Evolutionary conservation across 1,140 invertebrate genomes (phyloP).

Genomic region (Batillaria attramentaria): DNA sequence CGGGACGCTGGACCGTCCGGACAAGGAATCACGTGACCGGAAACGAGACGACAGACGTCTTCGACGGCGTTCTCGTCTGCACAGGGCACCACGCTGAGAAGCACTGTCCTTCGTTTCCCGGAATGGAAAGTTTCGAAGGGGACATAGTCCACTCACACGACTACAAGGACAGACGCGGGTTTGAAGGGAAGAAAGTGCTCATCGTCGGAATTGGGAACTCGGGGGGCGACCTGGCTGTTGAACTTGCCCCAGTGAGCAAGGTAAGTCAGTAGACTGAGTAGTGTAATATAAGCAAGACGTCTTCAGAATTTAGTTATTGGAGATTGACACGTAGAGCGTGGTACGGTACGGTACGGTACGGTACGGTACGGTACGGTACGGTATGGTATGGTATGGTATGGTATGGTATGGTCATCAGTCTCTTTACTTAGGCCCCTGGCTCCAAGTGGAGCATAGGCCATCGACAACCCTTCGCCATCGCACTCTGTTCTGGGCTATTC

Average conservation of each 20-base stretch:
- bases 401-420: no score
- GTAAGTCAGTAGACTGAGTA: no score
- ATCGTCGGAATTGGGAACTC: slow-evolving; percentile 76
- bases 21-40: slow-evolving; percentile 36
- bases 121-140: slow-evolving; percentile 71
- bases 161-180: slow-evolving; percentile 67
- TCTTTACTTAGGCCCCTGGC: no score
- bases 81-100: slow-evolving; percentile 70
- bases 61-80: slow-evolving; percentile 68
- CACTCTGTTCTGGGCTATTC: no score
- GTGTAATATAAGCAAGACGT: no score
- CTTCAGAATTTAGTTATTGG: no score
- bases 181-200: slow-evolving; percentile 72
- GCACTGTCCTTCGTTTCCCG: slow-evolving; percentile 65
- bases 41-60: slow-evolving; percentile 29
- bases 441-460: no score
- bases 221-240: slow-evolving; percentile 73
- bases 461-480: no score
- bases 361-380: slow-evolving; percentile 36
- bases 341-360: slow-evolving; percentile 40
- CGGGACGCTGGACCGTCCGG: slow-evolving; percentile 48
- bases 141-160: slow-evolving; percentile 71
- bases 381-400: slow-evolving; percentile 43
- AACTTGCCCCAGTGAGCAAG: slow-evolving; percentile 55
- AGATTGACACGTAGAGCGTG: no score